These are phyloP conservation scores for Erythrolamprus reginae DNA, from an alignment of 2,113 vertebrate species.

Conservation along the genomic window DNA sequence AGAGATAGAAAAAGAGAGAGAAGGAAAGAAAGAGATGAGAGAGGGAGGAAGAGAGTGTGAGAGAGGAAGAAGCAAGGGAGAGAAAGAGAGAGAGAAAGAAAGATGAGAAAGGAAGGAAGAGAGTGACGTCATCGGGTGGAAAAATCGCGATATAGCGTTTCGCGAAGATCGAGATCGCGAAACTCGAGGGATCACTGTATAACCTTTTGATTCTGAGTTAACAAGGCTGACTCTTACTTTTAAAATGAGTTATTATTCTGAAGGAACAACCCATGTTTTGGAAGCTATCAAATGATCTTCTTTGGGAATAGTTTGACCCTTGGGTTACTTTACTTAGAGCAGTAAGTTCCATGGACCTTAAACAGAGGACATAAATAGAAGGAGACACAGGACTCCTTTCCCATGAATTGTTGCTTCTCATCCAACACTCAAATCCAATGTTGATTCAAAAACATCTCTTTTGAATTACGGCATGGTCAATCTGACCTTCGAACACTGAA, in stretches of 20 bases:
- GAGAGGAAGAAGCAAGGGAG: too few species aligned
- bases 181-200: too few species aligned
- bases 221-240: not conserved
- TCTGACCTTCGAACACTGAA: not conserved
- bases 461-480: not conserved
- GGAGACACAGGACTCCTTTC: not conserved
- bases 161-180: too few species aligned
- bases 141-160: too few species aligned
- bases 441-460: not conserved
- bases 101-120: too few species aligned
- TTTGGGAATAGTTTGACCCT: not conserved
- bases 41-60: too few species aligned
- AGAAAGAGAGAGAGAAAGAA: too few species aligned
- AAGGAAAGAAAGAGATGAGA: too few species aligned
- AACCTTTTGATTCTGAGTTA: not conserved
- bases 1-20: too few species aligned
- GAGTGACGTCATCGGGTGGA: too few species aligned
- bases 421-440: not conserved
- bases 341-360: not conserved
- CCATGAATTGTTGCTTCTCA: not conserved
- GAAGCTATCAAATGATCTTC: not conserved
- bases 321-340: not conserved
- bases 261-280: not conserved
- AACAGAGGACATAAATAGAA: not conserved
- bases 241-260: not conserved